These are phyloP conservation scores for Choloepus didactylus DNA, from an alignment of 2,797 vertebrate genomes.

Conservation along the genomic window DNA sequence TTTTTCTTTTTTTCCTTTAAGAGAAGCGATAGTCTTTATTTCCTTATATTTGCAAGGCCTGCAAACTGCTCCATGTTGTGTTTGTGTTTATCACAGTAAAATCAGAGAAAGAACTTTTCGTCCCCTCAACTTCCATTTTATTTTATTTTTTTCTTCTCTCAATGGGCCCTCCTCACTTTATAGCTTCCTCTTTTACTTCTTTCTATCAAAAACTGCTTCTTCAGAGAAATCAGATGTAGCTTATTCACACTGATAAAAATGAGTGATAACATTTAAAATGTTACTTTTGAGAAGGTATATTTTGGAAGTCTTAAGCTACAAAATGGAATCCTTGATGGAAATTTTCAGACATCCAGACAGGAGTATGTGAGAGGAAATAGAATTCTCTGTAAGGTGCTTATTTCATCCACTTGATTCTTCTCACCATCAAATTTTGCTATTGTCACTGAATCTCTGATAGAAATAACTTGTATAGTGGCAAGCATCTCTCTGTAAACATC, in stretches of 20 bases:
- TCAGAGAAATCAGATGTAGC: neutral
- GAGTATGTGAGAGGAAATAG: neutral
- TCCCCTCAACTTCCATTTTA: constrained; percentile 21
- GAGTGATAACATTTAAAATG: constrained; percentile 2
- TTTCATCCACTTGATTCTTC: constrained; percentile 65
- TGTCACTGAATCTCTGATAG: constrained; percentile 36
- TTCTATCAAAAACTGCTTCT: constrained; percentile 25
- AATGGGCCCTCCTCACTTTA: constrained; percentile 1
- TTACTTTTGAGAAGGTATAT: neutral
- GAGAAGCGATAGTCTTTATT: constrained; percentile 9
- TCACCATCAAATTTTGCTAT: neutral
- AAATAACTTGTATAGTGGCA: neutral
- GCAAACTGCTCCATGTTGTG: neutral
- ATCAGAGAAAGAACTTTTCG: constrained; percentile 36
- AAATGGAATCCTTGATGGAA: constrained; percentile 48
- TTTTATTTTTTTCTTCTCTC: constrained; percentile 54
- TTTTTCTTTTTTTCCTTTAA: constrained; percentile 26
- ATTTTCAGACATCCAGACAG: constrained; percentile 38
- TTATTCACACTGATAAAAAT: constrained; percentile 21
- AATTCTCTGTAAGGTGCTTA: constrained; percentile 38
- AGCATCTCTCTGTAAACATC: constrained; percentile 52
- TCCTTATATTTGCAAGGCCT: constrained; percentile 45
- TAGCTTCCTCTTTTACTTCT: constrained; percentile 16
- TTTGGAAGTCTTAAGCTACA: constrained; percentile 70
- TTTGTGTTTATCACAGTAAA: constrained; percentile 55